Base-by-base conservation (phyloP, 2,888 invertebrate species). In the Dyspetes luteomarginatus region DNA sequence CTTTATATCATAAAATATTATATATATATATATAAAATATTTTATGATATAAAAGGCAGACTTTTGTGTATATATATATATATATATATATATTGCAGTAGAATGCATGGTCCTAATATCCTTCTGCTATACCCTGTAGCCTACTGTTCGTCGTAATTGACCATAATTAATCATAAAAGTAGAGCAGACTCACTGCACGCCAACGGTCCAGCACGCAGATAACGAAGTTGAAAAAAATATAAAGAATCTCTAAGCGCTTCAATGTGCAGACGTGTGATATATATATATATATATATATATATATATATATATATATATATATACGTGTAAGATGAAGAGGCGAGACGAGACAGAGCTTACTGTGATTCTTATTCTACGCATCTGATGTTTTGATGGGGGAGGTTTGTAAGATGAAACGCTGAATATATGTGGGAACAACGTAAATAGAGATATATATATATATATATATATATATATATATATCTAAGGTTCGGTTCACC, bases 101-200 rank as follows among this genome's bases (percentile, higher is more conserved):
- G 36, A 15, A 72, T 19, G 24, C 9, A n/a, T 45, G 30, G 41
- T 52, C 45, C 72, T 56, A 41, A 41, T 43, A 64, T 45, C 22
- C 24, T 52, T 28, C 30, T 43, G 30, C 7, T 43, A 56, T 64
- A 26, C 64, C 26, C 41, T 52, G 58, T 60, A 36, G 36, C 22
- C 24, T 26, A 67, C 75, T 67, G 71, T 55, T 43, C 19, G 12
- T 71, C 50, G 65, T 71, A 80, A 80, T 80, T 80, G 79, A 52
- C 52, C 30, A 75, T 75, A 75, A 80, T 80, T 71, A 71, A 80
- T 80, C 79, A 67, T 75, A 69, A 60, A 80, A 80, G 56, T 80
- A 45, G 75, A 75, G 58, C 75, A 75, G 45, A 58, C 60, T 4
- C 24, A n/a, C 50, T 52, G 65, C 67, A 67, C 65, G 36, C 36